phyloP scores from a whole-genome alignment of 2,113 vertebrate genomes.

The Alethe diademata region DNA sequence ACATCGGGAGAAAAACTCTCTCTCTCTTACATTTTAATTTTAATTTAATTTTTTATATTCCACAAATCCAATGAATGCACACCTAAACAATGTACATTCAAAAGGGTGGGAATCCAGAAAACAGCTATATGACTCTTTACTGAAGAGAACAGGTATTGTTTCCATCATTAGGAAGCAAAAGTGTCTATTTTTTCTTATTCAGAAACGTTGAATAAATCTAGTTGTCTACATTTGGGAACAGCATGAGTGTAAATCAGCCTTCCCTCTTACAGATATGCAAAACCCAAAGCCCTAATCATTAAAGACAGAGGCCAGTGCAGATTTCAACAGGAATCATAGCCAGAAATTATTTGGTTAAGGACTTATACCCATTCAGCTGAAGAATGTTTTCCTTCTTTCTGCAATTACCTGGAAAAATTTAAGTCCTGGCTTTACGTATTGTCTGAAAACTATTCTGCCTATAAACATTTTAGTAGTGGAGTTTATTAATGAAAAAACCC shows the following conservation, averaged over 20 bases:
- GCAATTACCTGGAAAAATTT: neutral
- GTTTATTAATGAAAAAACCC: neutral
- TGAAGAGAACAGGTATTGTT: neutral
- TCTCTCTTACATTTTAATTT: neutral
- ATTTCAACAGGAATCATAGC: neutral
- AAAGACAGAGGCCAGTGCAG: neutral
- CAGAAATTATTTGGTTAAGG: neutral
- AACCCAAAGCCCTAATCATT: neutral
- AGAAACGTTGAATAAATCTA: neutral
- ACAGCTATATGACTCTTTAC: neutral
- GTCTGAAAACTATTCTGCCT: neutral
- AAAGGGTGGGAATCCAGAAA: neutral
- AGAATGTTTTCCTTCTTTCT: neutral
- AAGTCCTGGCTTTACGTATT: neutral
- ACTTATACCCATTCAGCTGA: neutral
- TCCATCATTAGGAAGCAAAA: neutral
- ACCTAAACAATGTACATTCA: neutral
- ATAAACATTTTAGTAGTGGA: neutral
- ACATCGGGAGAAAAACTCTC: neutral
- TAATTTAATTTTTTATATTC: neutral
- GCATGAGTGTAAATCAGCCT: neutral
- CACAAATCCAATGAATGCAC: neutral
- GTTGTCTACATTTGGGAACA: neutral
- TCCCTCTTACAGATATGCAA: fast-evolving
- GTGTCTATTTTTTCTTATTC: neutral